phyloP scores from a whole-genome alignment of 2,113 vertebrate genomes.

The Eurypyga helias region DNA sequence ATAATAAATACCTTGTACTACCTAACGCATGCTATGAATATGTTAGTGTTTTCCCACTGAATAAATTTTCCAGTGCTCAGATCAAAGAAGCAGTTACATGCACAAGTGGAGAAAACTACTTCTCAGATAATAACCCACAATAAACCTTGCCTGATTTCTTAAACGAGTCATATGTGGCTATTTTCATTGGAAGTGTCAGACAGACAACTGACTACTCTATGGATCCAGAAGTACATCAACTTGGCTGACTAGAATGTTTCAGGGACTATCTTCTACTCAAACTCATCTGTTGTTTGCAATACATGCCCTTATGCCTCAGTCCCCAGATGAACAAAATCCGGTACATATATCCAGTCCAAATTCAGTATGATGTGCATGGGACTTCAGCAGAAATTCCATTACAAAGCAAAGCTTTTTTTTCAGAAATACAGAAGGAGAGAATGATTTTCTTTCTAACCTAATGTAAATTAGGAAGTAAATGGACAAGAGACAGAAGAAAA shows the following conservation, averaged over 20 bases:
- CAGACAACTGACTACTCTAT: not conserved
- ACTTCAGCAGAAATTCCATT: not conserved
- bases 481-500: not conserved
- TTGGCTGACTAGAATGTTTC: not conserved
- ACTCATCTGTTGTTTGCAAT: not conserved
- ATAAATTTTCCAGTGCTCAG: not conserved
- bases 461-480: not conserved
- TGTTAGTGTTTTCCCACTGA: not conserved
- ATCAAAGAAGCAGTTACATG: not conserved
- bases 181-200: not conserved
- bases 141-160: not conserved
- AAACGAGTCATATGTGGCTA: not conserved
- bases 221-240: not conserved
- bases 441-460: not conserved
- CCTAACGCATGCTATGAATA: not conserved
- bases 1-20: constrained; percentile 19
- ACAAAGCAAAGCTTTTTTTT: not conserved
- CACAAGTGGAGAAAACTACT: not conserved
- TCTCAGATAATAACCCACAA: not conserved
- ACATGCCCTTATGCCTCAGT: not conserved
- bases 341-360: not conserved
- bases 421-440: not conserved
- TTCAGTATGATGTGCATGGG: not conserved
- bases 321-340: not conserved
- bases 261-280: not conserved